These are phyloP conservation scores for Portunus trituberculatus DNA, from an alignment of 1,140 invertebrate species.

Conservation along the genomic window DNA sequence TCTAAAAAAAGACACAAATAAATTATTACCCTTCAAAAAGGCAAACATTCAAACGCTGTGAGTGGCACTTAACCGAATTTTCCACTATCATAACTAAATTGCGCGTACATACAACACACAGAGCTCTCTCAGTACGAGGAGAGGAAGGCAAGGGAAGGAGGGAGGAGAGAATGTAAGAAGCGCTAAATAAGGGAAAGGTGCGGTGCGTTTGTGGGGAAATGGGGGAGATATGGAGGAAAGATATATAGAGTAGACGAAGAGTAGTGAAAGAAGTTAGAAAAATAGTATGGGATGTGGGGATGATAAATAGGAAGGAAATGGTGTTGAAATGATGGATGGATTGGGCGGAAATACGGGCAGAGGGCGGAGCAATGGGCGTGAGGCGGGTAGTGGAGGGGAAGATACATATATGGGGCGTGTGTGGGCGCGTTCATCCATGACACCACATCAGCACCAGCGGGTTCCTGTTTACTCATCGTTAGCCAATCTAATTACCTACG, in stretches of 20 bases:
- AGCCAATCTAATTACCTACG: background rate
- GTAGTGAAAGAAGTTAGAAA: background rate
- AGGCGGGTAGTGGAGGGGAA: background rate
- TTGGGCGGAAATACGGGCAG: background rate
- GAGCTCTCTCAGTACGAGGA: background rate
- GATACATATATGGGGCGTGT: background rate
- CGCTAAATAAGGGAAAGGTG: background rate
- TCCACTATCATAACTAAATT: conserved; percentile 23
- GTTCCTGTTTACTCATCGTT: conserved; percentile 11
- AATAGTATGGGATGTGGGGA: background rate
- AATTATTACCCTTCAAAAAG: background rate
- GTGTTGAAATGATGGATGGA: background rate
- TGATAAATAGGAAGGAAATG: background rate
- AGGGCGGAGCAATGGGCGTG: background rate
- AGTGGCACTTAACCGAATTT: background rate
- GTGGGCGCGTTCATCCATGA: background rate
- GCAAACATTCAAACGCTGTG: background rate
- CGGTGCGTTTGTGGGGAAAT: too few species aligned
- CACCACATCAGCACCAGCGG: background rate
- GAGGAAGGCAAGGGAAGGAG: background rate
- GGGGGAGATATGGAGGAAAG: too few species aligned
- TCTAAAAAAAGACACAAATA: background rate
- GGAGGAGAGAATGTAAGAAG: background rate
- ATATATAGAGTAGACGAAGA: background rate
- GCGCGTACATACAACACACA: background rate